Base-by-base conservation (phyloP, 2,888 invertebrate species). In the Bellardia bayeri region DNA sequence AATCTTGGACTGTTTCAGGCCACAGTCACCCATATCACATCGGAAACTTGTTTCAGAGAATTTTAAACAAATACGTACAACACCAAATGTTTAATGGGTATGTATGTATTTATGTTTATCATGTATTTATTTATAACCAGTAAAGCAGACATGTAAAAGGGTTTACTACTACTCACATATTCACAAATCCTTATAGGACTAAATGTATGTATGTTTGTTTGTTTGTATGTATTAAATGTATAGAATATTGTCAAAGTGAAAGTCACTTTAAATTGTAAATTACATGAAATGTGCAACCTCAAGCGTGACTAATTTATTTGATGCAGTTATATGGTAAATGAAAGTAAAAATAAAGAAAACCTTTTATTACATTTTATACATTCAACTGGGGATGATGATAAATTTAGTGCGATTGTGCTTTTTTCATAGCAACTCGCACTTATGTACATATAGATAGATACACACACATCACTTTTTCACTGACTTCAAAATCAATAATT, bases 241-340 rank as follows among this genome's bases (percentile, higher is more conserved):
- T 56, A 74, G 64, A 76, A 64, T 11, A 54, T 82, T 74, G 82
- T 84, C 80, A 81, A 72, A 85, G 83, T 82, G 82, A 88, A 86
- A 89, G 89, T 89, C 88, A 88, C 80, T 82, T 87, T 63, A 79
- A 84, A 83, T 87, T 84, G 87, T 88, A 87, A 84, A 87, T 87
- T 78, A 86, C 63, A 75, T 82, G 13, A 86, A 88, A 87, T 89
- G 88, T 85, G 86, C 86, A 88, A 88, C 86, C 87, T 85, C 84
- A 88, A 88, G 89, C 88, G 88, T 89, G 89, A 89, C 89, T 87
- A 89, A 89, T 89, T 86, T 84, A 88, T 88, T 88, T 87, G 84
- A 88, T 88, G 87, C 85, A 87, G 85, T 88, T 88, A 88, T 85
- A 85, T 88, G 76, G 79, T 68, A 71, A 86, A 78, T 74, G 74